Percentiles rank a stretch among this genome's conserved stretches.
Conservation (phyloP, 2,113 vertebrate genomes). For the Jacana jacana region DNA sequence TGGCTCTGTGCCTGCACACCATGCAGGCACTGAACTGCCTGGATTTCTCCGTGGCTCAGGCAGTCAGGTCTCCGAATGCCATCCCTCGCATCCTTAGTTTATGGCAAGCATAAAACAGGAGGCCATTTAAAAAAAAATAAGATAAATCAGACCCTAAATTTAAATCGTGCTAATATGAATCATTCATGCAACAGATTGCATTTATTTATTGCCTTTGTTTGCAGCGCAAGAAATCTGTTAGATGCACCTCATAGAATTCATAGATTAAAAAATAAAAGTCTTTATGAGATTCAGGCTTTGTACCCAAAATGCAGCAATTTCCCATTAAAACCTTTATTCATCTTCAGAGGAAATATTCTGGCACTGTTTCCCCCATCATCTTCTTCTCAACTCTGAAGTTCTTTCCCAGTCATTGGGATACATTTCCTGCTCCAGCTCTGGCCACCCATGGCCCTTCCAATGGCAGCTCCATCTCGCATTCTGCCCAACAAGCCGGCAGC, state of each 20-base stretch:
- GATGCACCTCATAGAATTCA: background rate
- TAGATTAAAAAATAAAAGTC: conserved; percentile 39
- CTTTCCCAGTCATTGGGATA: background rate
- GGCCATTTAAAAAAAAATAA: background rate
- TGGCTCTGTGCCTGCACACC: background rate
- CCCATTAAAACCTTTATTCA: background rate
- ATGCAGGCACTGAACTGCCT: background rate
- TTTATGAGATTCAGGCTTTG: background rate
- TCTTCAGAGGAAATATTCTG: background rate
- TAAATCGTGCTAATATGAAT: conserved; percentile 39
- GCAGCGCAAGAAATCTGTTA: conserved; percentile 6
- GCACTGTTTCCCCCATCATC: background rate
- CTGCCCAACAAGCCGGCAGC: background rate
- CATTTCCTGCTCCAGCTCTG: background rate
- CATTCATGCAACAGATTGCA: conserved; percentile 48
- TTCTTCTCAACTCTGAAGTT: background rate
- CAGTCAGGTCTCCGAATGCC: background rate
- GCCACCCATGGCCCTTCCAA: background rate
- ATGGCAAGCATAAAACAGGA: conserved; percentile 17
- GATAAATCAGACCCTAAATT: conserved; percentile 45
- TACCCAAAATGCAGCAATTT: background rate
- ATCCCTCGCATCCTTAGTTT: background rate
- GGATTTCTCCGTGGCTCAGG: background rate
- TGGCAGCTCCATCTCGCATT: background rate
- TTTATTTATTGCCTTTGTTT: conserved; percentile 55